Base-by-base conservation (phyloP, 2,888 invertebrate species). In the Dinocampus coccinellae region DNA sequence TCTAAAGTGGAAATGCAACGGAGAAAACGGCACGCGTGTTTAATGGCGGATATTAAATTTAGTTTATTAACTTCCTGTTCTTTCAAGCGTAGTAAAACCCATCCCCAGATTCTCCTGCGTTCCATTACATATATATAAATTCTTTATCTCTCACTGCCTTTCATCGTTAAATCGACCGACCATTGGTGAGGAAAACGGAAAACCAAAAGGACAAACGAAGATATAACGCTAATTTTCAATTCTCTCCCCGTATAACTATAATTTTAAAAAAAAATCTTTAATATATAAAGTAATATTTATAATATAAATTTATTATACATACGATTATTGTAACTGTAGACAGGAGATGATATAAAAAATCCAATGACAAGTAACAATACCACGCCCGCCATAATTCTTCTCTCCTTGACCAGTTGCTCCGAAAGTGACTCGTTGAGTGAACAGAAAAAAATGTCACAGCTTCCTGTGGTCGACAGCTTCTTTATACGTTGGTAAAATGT, bases 31-130 rank as follows among this genome's bases (percentile, higher is more conserved):
- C 16, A 57, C n/a, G 26, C 58, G 71, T 70, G 73, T 72, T 76
- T 79, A 80, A 82, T 79, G 77, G 77, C 69, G 73, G 73, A 78
- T 77, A 79, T 76, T 80, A 81, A 83, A 82, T 83, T 82, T 80
- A 76, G 76, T 82, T 83, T 83, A 83, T 81, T 82, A 82, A 83
- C 81, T 81, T 82, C 81, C 80, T 76, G 76, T 66, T 77, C 73
- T 62, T 9, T 34, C 20, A n/a, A 58, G 58, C 58, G 34, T 58
- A 29, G 33, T 16, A n/a, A 58, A 58, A 33, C 33, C 58, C 34
- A 10, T 16, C 10, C 58, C 10, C 34, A 34, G 34, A 33, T 58
- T 58, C 58, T 58, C 33, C 16, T 13, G 16, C 16, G 16, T 6
- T 7, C 3, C 10, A 33, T 58, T n/a, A 13, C 29, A 29, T 24